A percentile compares a stretch with the other conserved stretches of the same genome.
Conservation (phyloP, 2,113 vertebrate species). For the Semicossyphus pulcher region DNA sequence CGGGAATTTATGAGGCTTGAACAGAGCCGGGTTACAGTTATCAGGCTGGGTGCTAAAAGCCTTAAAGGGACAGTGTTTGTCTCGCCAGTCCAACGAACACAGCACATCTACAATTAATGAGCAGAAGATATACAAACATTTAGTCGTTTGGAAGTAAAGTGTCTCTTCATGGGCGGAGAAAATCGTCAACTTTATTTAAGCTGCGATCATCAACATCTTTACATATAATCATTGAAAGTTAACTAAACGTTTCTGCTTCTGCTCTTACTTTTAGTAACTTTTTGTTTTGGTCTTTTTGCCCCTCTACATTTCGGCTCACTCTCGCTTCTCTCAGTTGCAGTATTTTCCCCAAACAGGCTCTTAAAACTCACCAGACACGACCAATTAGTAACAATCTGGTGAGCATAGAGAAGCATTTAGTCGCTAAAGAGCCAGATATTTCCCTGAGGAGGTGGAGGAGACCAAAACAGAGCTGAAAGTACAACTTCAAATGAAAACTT, state of each 20-base stretch:
- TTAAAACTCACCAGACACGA: too few species aligned
- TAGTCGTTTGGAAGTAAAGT: too few species aligned
- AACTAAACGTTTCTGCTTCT: too few species aligned
- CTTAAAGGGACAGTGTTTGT: conserved; percentile 12
- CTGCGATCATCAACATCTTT: too few species aligned
- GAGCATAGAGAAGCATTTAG: not conserved
- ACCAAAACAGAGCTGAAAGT: not conserved
- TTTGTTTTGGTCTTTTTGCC: too few species aligned
- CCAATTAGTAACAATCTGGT: not conserved
- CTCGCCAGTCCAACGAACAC: not conserved
- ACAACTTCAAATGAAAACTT: not conserved
- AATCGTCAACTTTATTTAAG: too few species aligned
- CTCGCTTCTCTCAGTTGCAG: too few species aligned
- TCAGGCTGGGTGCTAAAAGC: not conserved
- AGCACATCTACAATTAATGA: not conserved
- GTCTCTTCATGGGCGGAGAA: too few species aligned
- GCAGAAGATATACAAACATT: too few species aligned
- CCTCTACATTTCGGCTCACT: too few species aligned
- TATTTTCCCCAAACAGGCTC: not conserved
- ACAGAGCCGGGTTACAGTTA: conserved; percentile 15
- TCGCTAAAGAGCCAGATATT: not conserved
- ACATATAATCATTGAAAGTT: too few species aligned
- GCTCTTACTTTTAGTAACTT: too few species aligned
- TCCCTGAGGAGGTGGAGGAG: not conserved
- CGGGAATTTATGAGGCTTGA: conserved; percentile 21